Base-by-base conservation (phyloP, 2,888 invertebrate species). In the Kryphioiulus occultus region DNA sequence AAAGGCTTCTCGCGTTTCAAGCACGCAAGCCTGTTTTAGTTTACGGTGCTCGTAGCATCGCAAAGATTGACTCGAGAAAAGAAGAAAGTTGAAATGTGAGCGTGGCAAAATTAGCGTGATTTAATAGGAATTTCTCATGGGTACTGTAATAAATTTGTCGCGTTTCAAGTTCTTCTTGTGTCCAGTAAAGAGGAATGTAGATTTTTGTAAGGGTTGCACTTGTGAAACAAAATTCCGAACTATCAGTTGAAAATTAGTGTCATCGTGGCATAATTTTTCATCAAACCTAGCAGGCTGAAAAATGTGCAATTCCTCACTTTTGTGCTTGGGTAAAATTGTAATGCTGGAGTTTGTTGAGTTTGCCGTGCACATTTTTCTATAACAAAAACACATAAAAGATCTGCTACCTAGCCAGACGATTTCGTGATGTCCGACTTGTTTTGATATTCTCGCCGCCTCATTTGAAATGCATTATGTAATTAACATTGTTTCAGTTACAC, bases 401-500 rank as follows among this genome's bases (percentile, higher is more conserved):
- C 35, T 15, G 1, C 3, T 47, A 15, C 15, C 17, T 47, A 17
- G 47, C 47, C 47, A 47, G 15, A 47, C 47, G 3, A 47, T 47
- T 17, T 47, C 47, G 15, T 3, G 47, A 47, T 47, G 2, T 47
- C 47, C 15, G 53, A 19, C 19, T 17, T 53, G 53, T 53, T 53
- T 17, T 53, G 19, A 17, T 19, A 19, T 53, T 53, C 53, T n/a
- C 53, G 1, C 5, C 10, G 59, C 22, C 7, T 22, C 26, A 10
- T 68, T 68, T 68, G 68, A 68, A 68, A 68, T 68, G 22, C 68
- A 68, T 68, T 68, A 68, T 68, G 26, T 26, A 68, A 68, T 68
- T 68, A 68, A 26, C 68, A 68, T 68, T 68, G 68, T 68, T 35
- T 68, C 68, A 68, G 68, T 68, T 68, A 68, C 59, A n/a, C 68